Conservation (phyloP, 2,888 invertebrate species). For the Ceraclea dissimilis region DNA sequence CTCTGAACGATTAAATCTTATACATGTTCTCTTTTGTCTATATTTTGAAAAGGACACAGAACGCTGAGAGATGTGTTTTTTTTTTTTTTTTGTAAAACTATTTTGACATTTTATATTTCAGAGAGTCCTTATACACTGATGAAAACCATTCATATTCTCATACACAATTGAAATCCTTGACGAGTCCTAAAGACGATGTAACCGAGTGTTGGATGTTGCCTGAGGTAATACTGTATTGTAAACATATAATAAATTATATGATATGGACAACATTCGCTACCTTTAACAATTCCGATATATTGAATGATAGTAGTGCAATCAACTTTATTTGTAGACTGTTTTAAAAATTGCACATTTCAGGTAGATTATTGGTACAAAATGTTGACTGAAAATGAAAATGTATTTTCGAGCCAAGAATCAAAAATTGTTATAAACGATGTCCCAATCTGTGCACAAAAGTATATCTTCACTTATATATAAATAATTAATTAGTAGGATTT, state of each 20-base stretch:
- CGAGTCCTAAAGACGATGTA: slow-evolving; percentile 1
- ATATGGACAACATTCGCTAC: no score
- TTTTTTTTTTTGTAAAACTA: no score
- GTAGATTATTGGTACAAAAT: slow-evolving; percentile 12
- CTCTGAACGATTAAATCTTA: no score
- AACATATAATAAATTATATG: background rate
- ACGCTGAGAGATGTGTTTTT: no score
- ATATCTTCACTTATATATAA: background rate
- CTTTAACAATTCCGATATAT: no score
- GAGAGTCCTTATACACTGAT: background rate
- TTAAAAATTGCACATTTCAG: slow-evolving; percentile 1
- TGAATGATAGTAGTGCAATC: no score
- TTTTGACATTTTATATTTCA: no score
- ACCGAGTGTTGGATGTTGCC: slow-evolving; percentile 16
- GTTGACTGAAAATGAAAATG: background rate
- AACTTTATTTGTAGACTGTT: no score
- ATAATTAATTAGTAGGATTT: no score
- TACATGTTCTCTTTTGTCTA: no score
- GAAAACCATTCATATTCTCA: background rate
- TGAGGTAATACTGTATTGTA: slow-evolving; percentile 5
- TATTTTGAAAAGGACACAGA: no score
- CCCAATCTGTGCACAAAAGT: background rate
- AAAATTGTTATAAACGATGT: background rate
- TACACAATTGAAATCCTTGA: background rate
- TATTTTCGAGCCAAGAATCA: background rate